A percentile compares a stretch with the other conserved stretches of the same genome.
Evolutionary conservation across 2,888 invertebrate genomes (phyloP).

Genomic region (Sepioteuthis lessoniana): DNA sequence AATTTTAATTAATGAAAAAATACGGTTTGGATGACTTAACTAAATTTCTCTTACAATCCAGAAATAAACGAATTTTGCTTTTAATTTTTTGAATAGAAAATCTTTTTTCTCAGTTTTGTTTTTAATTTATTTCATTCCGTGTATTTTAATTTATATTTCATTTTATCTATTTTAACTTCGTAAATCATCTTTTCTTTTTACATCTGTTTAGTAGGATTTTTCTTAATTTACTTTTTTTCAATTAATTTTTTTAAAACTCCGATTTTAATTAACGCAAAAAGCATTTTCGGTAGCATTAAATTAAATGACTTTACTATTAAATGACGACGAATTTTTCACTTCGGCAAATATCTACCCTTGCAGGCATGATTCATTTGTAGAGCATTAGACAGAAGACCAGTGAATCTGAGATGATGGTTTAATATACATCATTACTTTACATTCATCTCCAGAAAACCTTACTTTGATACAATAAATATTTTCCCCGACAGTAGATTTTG

Average conservation of each 20-base stretch:
- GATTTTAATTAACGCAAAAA: not conserved
- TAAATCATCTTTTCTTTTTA: not conserved
- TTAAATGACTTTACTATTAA: not conserved
- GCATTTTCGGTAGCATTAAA: not conserved
- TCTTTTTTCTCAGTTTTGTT: not conserved
- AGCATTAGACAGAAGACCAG: not conserved
- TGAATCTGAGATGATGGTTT: not conserved
- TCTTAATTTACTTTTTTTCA: not conserved
- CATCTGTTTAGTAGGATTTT: not conserved
- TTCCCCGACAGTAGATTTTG: not conserved
- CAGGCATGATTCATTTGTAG: not conserved
- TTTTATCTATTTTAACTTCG: not conserved
- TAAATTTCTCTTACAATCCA: not conserved
- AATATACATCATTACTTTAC: not conserved
- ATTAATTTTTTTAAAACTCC: not conserved
- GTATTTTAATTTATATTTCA: too few relatives aligned
- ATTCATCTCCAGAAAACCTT: not conserved
- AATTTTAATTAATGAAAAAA: not conserved
- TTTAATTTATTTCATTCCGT: not conserved
- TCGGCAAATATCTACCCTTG: not conserved
- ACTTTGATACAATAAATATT: not conserved
- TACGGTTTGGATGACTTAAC: not conserved
- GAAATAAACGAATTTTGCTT: not conserved
- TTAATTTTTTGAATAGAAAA: not conserved
- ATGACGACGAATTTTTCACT: not conserved